Evolutionary conservation across 2,888 invertebrate genomes (phyloP), one percentile per base, ranked within the genome.

Genomic region (Archaeoteleia sp.): DNA sequence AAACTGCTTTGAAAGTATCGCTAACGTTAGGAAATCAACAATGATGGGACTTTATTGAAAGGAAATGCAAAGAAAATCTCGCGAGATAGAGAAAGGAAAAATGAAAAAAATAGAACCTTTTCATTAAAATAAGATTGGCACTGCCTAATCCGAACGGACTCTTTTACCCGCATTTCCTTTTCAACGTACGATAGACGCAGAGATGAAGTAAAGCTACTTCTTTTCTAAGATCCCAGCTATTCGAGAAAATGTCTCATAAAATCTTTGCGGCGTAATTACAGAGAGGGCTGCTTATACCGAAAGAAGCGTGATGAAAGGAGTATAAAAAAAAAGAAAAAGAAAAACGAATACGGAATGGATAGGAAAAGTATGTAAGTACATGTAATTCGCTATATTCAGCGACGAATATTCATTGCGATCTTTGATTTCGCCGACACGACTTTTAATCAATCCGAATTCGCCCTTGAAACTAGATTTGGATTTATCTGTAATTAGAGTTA

Each of bases 181-280:
- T 63, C 67, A 70, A 58, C 58, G 63, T 53, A 54, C 67, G 63
- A 67, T 67, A 61, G 57, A 57, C 46, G 63, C 53, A 58, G 54
- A 60, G 70, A 70, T 67, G 70, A 63, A 54, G 63, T 67, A 67
- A 67, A 70, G 67, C 70, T 62, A 49, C 67, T 61, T 57, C 62
- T 70, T 70, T 57, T 61, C 61, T 63, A 61, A 70, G 61, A 70
- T 63, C 66, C 5, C 67, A 61, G 55, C 70, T 70, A 70, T 70
- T 70, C 70, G 63, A 67, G 63, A 65, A 67, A 67, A 70, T 70
- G 67, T 70, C 67, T 70, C 70, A 67, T 70, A 70, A 67, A 70
- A 70, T 61, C 67, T 63, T 61, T 57, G 70, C 65, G 63, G 63
- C 60, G 70, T 70, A 70, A 70, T 70, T 70, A 67, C 60, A 55